Evolutionary conservation across 2,888 invertebrate species (phyloP), one percentile per base, ranked within the genome.

Genomic region (Cerastis rubricosa): DNA sequence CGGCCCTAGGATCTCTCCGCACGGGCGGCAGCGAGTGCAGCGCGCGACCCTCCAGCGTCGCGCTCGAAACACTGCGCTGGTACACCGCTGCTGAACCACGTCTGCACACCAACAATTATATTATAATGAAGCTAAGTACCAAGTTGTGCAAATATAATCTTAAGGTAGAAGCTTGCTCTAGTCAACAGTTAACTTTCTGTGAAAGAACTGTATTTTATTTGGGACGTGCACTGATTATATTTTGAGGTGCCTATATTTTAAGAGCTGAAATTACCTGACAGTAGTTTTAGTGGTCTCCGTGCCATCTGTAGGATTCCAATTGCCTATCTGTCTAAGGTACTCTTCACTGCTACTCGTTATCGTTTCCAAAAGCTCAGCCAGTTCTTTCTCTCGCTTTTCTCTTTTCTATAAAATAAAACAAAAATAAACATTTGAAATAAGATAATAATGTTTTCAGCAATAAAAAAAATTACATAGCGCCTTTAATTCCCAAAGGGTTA

Each of bases 1-100:
- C n/a, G 0, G 88, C 75, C 0, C 81, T 17, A 0, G 88, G 86
- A 76, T 87, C 87, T 0, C 86, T 54, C 0, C 81, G 57, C 63
- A 83, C 81, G 94, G 94, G 89, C 95, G 94, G 79, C 97, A 97
- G 91, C 84, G 96, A 97, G 85, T 96, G 95, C 79, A 97, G 92
- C 75, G 95, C 91, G 47, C 94, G 94, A 4, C 93, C 90, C 86
- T 95, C 95, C 78, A 96, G 89, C 79, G 94, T 94, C 35, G 94
- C 94, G 73, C 93, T 94, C 0, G 96, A 96, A 72, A 94, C 88
- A 84, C 96, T 96, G 67, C 97, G 95, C 83, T 96, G 96, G 90
- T 97, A 97, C 88, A 95, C 93, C 79, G 94, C 94, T 40, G 96
- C 96, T 0, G 96, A 96, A 0, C 92, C 91, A 6, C 95, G 93